Percentiles rank a stretch among this genome's conserved stretches.
phyloP scores from a whole-genome alignment of 2,888 invertebrate genomes.

The Tenthredo mesomela region DNA sequence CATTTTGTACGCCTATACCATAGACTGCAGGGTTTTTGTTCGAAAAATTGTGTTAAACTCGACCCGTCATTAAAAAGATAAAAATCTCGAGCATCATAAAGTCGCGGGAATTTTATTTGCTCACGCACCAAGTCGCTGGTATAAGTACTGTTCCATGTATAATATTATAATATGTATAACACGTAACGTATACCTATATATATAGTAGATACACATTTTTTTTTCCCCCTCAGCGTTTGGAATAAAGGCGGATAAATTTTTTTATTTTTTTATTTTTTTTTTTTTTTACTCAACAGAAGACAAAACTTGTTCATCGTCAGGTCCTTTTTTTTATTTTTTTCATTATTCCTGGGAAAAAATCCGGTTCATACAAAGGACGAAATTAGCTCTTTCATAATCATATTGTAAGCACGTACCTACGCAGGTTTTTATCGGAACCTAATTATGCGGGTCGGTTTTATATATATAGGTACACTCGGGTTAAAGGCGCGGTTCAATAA shows the following conservation, averaged over 20 bases:
- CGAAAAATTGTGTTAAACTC: conserved; percentile 14
- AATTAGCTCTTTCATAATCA: conserved; percentile 16
- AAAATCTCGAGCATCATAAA: conserved; percentile 2
- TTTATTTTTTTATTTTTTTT: not conserved
- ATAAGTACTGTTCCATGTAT: not conserved
- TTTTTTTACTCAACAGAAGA: not conserved
- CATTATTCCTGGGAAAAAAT: not conserved
- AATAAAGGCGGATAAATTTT: not conserved
- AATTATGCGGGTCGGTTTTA: not conserved
- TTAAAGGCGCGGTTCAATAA: conserved; percentile 7
- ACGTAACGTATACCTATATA: not conserved
- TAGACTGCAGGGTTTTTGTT: not conserved
- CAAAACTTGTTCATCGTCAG: not conserved
- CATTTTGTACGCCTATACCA: not conserved
- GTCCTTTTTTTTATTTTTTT: not conserved
- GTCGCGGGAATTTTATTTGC: not conserved
- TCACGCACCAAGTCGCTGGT: not conserved
- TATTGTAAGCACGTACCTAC: not conserved
- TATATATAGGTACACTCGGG: no score
- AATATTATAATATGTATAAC: not conserved
- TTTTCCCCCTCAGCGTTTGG: not conserved
- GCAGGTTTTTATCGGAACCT: not conserved
- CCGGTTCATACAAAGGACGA: not conserved
- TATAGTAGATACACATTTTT: not conserved
- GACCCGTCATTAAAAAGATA: conserved; percentile 23